Percentiles rank a stretch among this genome's conserved stretches.
phyloP scores from a whole-genome alignment of 30 jellyfish, hydroid and myxozoan genomes.

The Clytia hemisphaerica region DNA sequence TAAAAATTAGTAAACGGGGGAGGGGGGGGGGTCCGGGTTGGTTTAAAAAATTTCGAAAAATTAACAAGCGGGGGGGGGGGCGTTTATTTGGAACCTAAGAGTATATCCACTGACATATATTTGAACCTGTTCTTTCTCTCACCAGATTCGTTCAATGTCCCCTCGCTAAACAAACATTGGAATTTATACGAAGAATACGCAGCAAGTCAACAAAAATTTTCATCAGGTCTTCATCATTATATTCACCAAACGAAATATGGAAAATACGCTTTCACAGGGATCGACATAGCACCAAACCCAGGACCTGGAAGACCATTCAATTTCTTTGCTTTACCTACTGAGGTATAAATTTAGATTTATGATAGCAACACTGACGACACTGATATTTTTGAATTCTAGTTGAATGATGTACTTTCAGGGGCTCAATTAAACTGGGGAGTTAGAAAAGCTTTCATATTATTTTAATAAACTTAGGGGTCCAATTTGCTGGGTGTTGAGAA shows the following conservation, averaged over 20 bases:
- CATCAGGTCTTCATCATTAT: conserved; percentile 30
- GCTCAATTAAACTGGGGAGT: too few relatives aligned
- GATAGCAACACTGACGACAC: neutral
- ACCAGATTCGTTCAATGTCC: conserved; percentile 73
- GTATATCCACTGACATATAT: too few relatives aligned
- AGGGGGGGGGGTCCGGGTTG: too few relatives aligned
- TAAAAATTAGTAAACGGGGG: too few relatives aligned
- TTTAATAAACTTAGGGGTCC: too few relatives aligned
- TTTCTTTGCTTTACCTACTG: conserved; percentile 68
- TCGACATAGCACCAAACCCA: conserved; percentile 84
- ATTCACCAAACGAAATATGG: conserved; percentile 52
- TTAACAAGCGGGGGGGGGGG: too few relatives aligned
- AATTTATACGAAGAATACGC: conserved; percentile 42
- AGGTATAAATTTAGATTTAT: conserved; percentile 28
- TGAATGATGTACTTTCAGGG: neutral
- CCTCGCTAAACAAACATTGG: conserved; percentile 17
- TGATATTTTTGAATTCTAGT: neutral
- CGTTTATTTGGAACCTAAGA: too few relatives aligned
- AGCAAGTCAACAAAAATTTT: conserved; percentile 4
- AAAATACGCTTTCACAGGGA: conserved; percentile 67
- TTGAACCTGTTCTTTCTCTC: neutral
- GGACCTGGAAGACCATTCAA: conserved; percentile 95
- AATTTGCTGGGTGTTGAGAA: too few relatives aligned
- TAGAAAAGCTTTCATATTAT: too few relatives aligned
- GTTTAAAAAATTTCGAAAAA: too few relatives aligned